phyloP scores from a whole-genome alignment of 2,888 invertebrate genomes.

The Morinoia aosen region DNA sequence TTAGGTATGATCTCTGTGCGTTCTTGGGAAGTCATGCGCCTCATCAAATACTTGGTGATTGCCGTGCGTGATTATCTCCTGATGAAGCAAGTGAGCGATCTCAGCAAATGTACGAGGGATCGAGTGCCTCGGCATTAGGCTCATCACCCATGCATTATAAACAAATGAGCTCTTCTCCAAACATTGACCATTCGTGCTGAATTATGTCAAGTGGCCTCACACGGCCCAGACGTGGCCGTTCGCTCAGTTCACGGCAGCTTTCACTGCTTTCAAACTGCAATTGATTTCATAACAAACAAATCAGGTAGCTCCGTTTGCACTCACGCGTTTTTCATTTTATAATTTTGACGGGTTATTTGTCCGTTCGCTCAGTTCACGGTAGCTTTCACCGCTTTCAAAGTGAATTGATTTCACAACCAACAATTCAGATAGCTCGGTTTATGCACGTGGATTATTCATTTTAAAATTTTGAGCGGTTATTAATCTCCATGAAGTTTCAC shows the following conservation, averaged over 20 bases:
- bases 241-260: background rate
- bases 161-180: conserved; percentile 26
- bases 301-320: background rate
- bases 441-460: background rate
- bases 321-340: background rate
- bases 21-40: conserved; percentile 48
- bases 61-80: conserved; percentile 51
- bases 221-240: background rate
- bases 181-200: conserved; percentile 36
- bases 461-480: background rate
- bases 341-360: background rate
- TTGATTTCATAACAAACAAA: background rate
- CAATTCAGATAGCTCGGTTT: background rate
- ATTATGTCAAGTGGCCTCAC: conserved; percentile 29
- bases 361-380: background rate
- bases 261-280: background rate
- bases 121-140: background rate
- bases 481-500: background rate
- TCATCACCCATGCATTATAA: conserved; percentile 34
- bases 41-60: conserved; percentile 32
- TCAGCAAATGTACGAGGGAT: background rate
- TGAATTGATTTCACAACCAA: background rate
- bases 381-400: conserved; percentile 17
- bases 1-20: background rate
- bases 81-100: conserved; percentile 44